phyloP scores from a whole-genome alignment of 1,140 invertebrate genomes.

The Metopolophium dirhodum region DNA sequence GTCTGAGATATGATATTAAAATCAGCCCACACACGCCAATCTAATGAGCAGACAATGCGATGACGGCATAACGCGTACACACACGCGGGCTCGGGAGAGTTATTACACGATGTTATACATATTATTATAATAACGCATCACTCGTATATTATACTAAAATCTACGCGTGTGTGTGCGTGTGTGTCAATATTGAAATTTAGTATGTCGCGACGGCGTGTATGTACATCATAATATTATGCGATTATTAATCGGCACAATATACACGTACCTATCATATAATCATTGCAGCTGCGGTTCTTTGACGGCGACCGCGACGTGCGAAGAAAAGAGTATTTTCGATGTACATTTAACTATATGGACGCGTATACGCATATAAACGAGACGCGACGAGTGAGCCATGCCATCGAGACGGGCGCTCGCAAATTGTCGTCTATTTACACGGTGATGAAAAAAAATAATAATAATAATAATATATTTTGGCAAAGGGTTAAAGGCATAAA shows the following conservation, averaged over 20 bases:
- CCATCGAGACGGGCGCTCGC: neutral
- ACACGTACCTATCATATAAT: neutral
- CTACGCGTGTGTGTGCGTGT: too few relatives aligned
- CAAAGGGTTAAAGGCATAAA: too few relatives aligned
- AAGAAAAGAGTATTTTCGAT: neutral
- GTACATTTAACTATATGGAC: neutral
- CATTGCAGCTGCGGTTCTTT: neutral
- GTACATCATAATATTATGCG: too few relatives aligned
- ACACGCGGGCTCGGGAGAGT: neutral
- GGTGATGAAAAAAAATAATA: too few relatives aligned
- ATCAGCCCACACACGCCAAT: slow-evolving; percentile 14
- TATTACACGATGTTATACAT: neutral
- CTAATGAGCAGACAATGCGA: slow-evolving; percentile 5
- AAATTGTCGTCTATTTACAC: neutral
- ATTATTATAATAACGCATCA: neutral
- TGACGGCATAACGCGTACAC: neutral
- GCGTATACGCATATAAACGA: neutral
- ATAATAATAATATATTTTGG: neutral
- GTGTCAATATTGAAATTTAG: neutral
- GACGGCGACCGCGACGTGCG: neutral
- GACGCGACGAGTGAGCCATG: neutral
- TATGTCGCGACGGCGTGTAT: neutral
- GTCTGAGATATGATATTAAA: slow-evolving; percentile 15
- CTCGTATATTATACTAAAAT: neutral
- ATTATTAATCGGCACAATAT: neutral